Evolutionary conservation across 2,113 vertebrate genomes (phyloP).

Genomic region (Eira barbara): DNA sequence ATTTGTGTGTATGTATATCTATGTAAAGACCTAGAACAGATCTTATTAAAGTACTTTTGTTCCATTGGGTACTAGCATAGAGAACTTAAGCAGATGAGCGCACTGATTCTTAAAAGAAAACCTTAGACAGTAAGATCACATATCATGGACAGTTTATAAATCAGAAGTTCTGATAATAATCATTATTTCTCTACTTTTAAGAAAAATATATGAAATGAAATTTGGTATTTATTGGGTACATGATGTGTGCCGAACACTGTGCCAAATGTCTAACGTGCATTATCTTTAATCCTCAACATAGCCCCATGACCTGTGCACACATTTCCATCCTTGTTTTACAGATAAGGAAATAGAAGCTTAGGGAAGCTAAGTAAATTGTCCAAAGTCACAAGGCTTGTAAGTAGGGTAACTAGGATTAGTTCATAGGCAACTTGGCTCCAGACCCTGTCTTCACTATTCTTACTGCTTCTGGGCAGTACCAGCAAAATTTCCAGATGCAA

Average conservation of each 20-base stretch:
- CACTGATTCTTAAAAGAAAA: not conserved
- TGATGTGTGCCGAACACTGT: not conserved
- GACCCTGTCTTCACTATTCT: not conserved
- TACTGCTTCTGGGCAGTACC: not conserved
- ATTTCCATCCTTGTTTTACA: slow-evolving; percentile 1
- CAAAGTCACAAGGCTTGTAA: not conserved
- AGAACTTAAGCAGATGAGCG: not conserved
- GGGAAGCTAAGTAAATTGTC: slow-evolving; percentile 14
- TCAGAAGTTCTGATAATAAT: not conserved
- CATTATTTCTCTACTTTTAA: not conserved
- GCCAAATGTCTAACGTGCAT: not conserved
- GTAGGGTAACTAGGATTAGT: not conserved
- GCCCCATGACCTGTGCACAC: not conserved
- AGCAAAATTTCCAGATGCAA: slow-evolving; percentile 6
- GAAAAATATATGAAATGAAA: not conserved
- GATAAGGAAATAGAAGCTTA: slow-evolving; percentile 35
- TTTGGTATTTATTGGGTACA: not conserved
- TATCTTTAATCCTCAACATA: not conserved
- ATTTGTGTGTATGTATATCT: no score
- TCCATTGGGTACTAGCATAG: not conserved
- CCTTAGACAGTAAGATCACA: not conserved
- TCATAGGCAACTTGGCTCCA: not conserved
- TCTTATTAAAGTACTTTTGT: not conserved
- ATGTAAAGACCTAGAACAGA: not conserved
- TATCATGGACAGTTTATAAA: not conserved